These are phyloP conservation scores for Oncorhynchus mykiss DNA, from an alignment of 2,113 vertebrate species.

Conservation along the genomic window DNA sequence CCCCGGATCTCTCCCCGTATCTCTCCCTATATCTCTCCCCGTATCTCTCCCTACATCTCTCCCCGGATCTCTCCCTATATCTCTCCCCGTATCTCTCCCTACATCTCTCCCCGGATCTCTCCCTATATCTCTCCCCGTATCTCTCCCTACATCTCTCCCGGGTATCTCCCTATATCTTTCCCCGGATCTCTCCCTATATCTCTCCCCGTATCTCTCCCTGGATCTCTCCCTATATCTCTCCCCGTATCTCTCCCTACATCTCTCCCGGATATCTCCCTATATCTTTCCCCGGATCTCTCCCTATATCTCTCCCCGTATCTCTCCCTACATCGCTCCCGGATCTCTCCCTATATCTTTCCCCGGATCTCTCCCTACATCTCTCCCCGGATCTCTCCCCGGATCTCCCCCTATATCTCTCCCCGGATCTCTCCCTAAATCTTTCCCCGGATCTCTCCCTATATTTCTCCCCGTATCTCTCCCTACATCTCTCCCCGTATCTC, in stretches of 20 bases:
- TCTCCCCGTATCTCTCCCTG: slow-evolving; percentile 38
- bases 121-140: slow-evolving; percentile 16
- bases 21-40: slow-evolving; percentile 19
- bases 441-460: slow-evolving; percentile 10
- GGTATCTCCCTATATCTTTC: too few species aligned
- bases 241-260: too few species aligned
- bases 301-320: neutral
- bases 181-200: neutral
- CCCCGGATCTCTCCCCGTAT: neutral
- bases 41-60: slow-evolving; percentile 20
- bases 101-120: slow-evolving; percentile 16
- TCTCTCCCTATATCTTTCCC: slow-evolving; percentile 26
- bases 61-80: slow-evolving; percentile 18
- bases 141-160: neutral
- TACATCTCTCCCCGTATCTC: neutral
- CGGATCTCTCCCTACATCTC: slow-evolving; percentile 21
- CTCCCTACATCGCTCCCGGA: slow-evolving; percentile 1
- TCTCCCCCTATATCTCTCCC: too few species aligned
- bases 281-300: slow-evolving; percentile 16
- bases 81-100: too few species aligned
- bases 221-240: neutral
- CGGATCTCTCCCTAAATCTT: slow-evolving; percentile 18
- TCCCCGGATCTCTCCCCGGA: slow-evolving; percentile 12
- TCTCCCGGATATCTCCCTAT: slow-evolving; percentile 16
- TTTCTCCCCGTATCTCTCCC: slow-evolving; percentile 19